These are phyloP conservation scores for Rhadinocentrus ornatus DNA, from an alignment of 2,797 vertebrate genomes.

Conservation along the genomic window DNA sequence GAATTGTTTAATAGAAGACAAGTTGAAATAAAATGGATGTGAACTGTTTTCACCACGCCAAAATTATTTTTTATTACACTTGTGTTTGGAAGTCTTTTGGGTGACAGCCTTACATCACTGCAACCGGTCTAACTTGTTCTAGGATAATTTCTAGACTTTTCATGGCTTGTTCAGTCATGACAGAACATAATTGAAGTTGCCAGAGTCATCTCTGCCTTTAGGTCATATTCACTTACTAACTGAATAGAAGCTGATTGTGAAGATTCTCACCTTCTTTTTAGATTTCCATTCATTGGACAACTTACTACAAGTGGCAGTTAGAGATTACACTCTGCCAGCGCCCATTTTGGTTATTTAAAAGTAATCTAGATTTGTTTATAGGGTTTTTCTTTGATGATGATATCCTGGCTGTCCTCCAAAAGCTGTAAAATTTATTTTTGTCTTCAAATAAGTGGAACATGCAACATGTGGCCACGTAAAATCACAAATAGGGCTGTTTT, in stretches of 20 bases:
- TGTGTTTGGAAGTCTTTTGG: not conserved
- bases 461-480: not conserved
- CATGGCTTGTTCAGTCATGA: not conserved
- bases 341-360: not conserved
- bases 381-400: not conserved
- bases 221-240: not conserved
- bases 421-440: not conserved
- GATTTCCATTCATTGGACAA: not conserved
- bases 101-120: not conserved
- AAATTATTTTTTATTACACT: not conserved
- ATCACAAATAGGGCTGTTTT: not conserved
- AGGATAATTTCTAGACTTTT: not conserved
- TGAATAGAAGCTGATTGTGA: not conserved
- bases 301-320: not conserved
- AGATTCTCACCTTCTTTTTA: not conserved
- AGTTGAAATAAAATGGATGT: not conserved
- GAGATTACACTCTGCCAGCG: not conserved
- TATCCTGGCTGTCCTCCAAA: not conserved
- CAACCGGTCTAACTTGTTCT: not conserved
- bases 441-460: not conserved
- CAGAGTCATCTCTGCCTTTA: not conserved
- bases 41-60: not conserved
- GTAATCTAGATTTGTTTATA: not conserved
- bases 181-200: not conserved
- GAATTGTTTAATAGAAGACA: not conserved